phyloP scores from a whole-genome alignment of 2,797 vertebrate genomes.

The Peromyscus nudipes region DNA sequence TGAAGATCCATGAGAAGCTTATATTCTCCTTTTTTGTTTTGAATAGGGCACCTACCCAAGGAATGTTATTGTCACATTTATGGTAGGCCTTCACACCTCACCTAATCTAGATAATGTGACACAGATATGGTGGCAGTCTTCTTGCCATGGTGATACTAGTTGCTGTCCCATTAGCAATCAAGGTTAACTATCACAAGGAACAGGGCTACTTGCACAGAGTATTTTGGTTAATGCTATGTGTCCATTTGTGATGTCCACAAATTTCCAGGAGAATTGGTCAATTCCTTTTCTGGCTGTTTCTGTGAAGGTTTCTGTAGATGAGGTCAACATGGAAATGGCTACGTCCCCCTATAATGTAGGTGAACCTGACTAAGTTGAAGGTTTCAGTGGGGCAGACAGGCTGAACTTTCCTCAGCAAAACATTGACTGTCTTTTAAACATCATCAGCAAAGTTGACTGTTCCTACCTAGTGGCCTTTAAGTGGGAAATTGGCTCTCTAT shows the following conservation, averaged over 20 bases:
- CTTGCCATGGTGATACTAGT: too few species aligned
- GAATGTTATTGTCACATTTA: background rate
- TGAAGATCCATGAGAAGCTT: too few species aligned
- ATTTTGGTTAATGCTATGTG: background rate
- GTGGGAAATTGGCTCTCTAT: background rate
- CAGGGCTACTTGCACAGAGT: background rate
- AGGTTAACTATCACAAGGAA: background rate
- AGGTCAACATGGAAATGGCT: background rate
- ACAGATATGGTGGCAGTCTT: background rate
- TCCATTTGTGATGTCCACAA: background rate
- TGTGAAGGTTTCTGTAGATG: background rate
- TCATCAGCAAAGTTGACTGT: background rate
- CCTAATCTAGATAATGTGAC: background rate
- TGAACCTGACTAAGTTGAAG: background rate
- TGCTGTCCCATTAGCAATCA: background rate
- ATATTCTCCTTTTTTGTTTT: background rate
- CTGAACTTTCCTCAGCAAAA: background rate
- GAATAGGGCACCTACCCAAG: background rate
- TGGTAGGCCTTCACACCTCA: background rate
- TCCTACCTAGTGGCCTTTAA: background rate
- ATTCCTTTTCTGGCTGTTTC: constrained; percentile 32
- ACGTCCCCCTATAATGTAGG: background rate
- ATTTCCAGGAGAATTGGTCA: background rate
- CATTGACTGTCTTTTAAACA: background rate
- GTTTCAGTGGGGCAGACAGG: background rate